phyloP scores from a whole-genome alignment of 1,140 invertebrate species.

The Drosophila gunungcola region DNA sequence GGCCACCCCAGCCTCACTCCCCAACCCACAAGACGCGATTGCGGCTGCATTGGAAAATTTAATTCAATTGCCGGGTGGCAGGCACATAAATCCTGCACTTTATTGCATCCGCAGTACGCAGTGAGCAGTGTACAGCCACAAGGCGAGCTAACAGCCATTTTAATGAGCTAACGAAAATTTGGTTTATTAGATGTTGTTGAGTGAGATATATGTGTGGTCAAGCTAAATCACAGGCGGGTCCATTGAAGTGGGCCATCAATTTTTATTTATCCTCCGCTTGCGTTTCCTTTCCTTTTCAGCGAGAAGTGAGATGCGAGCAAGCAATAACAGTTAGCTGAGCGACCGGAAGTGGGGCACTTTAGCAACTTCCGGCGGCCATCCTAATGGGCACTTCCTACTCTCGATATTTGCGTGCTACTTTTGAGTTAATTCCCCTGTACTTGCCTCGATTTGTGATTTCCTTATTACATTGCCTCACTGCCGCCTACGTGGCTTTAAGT shows the following conservation, averaged over 20 bases:
- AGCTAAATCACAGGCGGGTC: background rate
- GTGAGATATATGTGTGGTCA: slow-evolving; percentile 8
- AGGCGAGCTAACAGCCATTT: slow-evolving; percentile 46
- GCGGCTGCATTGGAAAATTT: slow-evolving; percentile 70
- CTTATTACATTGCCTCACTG: slow-evolving; percentile 29
- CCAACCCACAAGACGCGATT: slow-evolving; percentile 54
- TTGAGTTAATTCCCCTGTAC: slow-evolving; percentile 48
- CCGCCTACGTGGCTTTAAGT: slow-evolving; percentile 12
- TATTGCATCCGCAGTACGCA: slow-evolving; percentile 80
- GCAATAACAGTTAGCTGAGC: slow-evolving; percentile 13
- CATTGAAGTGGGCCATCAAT: slow-evolving; percentile 34
- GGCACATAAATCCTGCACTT: slow-evolving; percentile 77
- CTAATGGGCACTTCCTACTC: slow-evolving; percentile 24
- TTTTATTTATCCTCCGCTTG: slow-evolving; percentile 18
- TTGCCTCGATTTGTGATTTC: slow-evolving; percentile 42
- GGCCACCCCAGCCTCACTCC: background rate
- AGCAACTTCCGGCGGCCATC: slow-evolving; percentile 35
- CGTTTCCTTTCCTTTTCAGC: background rate
- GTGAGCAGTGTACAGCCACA: slow-evolving; percentile 60
- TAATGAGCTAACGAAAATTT: slow-evolving; percentile 75
- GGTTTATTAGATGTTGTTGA: slow-evolving; percentile 55
- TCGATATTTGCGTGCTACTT: slow-evolving; percentile 47
- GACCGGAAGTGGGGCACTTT: slow-evolving; percentile 40
- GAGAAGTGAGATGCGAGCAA: background rate
- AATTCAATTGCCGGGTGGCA: slow-evolving; percentile 76